These are phyloP conservation scores for Chionis minor DNA, from an alignment of 2,113 vertebrate species.

Conservation along the genomic window DNA sequence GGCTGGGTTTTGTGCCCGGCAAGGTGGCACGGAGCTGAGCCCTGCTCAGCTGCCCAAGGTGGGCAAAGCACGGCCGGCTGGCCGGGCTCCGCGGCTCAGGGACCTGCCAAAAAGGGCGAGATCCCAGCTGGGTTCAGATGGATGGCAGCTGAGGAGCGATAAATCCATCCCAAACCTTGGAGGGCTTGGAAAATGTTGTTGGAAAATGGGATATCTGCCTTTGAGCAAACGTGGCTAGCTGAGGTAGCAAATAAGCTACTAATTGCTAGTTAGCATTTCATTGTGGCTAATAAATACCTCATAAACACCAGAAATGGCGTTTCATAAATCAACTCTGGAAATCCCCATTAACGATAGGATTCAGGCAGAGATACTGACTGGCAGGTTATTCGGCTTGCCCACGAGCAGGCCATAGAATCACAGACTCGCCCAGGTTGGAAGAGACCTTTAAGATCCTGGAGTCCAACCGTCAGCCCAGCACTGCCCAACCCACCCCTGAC, in stretches of 20 bases:
- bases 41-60: background rate
- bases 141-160: background rate
- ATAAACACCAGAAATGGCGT: background rate
- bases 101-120: background rate
- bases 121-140: background rate
- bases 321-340: background rate
- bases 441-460: too few species aligned
- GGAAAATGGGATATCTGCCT: background rate
- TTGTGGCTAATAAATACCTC: background rate
- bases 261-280: background rate
- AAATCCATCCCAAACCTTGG: background rate
- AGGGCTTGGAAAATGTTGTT: background rate
- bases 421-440: too few species aligned
- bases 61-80: too few species aligned
- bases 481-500: too few species aligned
- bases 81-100: too few species aligned
- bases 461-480: too few species aligned
- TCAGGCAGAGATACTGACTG: too few species aligned
- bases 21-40: background rate
- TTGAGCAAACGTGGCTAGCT: background rate
- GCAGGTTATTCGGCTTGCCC: too few species aligned
- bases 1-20: background rate
- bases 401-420: too few species aligned
- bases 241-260: background rate
- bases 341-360: background rate